Evolutionary conservation across 2,888 invertebrate genomes (phyloP), one percentile per base, ranked within the genome.

Genomic region (Trachelus troglodyta): DNA sequence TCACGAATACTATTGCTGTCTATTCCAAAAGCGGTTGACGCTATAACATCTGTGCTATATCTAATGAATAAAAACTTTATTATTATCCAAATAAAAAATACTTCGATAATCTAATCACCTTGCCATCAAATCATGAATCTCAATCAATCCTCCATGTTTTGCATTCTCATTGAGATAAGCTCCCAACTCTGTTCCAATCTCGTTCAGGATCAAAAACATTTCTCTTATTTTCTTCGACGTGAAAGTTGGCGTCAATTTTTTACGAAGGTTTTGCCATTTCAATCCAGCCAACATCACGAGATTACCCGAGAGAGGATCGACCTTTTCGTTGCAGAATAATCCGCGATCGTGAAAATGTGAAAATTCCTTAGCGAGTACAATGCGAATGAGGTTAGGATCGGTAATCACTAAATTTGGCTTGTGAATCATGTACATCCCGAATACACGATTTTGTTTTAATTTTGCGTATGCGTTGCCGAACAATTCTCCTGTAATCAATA

Each of bases 41-140:
- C 92, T 74, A 93, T 91, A 0, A 92, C 87, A 78, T 92, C 92
- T 56, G 91, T 89, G 6, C 92, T 88, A 82, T 90, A 93, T 69
- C 92, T 76, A 11, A 30, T 31, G 3, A 31, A 69, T 12, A 69
- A 31, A 69, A 69, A 12, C 3, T 12, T 0, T 4, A 69, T 69
- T 1, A 69, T 69, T 34, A 11, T 2, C 1, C 0, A 34, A 11
- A 2, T 34, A 11, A 11, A 34, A 34, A 34, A 34, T 11, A 34
- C 1, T 11, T 11, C 1, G 3, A 37, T 37, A 37, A 37, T 37
- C 12, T 12, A 37, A 37, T 74, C 80, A 88, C 90, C 88, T 86
- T n/a, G 85, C 84, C n/a, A 87, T 80, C 15, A 87, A 33, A 71
- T 89, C 88, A 79, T 87, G 87, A 4, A 87, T 80, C 11, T 88